Percentiles rank a stretch among this genome's conserved stretches.
These are phyloP conservation scores for Myopa tessellatipennis DNA, from an alignment of 2,888 invertebrate genomes.

Conservation along the genomic window DNA sequence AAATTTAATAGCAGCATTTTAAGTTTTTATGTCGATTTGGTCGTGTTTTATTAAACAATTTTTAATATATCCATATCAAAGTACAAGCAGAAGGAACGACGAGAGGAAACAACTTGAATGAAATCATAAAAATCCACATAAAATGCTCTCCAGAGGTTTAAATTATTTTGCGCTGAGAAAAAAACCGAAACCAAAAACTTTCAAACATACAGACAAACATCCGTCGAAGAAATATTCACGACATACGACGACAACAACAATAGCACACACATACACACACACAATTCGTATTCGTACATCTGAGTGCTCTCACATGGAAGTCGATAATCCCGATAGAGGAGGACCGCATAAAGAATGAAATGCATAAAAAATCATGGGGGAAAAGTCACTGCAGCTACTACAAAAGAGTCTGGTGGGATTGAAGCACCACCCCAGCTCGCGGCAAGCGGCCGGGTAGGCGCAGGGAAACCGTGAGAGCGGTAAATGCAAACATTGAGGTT, in stretches of 20 bases:
- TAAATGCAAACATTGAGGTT: conserved; percentile 23
- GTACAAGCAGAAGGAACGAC: too few species aligned
- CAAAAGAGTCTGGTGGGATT: not conserved
- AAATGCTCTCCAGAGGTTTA: conserved; percentile 18
- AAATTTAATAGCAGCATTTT: too few species aligned
- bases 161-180: not conserved
- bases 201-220: not conserved
- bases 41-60: not conserved
- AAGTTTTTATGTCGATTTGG: not conserved
- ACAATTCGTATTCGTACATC: too few species aligned
- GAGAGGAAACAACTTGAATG: not conserved
- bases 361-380: conserved; percentile 4
- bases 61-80: not conserved
- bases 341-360: not conserved
- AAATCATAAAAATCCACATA: not conserved
- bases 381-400: not conserved
- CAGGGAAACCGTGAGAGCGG: not conserved
- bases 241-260: too few species aligned
- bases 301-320: too few species aligned
- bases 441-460: not conserved
- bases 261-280: too few species aligned
- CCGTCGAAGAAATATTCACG: too few species aligned
- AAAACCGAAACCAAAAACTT: too few species aligned
- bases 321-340: conserved; percentile 20
- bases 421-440: conserved; percentile 16